Evolutionary conservation across 2,888 invertebrate species (phyloP).

Genomic region (Rhabditoides inermis): DNA sequence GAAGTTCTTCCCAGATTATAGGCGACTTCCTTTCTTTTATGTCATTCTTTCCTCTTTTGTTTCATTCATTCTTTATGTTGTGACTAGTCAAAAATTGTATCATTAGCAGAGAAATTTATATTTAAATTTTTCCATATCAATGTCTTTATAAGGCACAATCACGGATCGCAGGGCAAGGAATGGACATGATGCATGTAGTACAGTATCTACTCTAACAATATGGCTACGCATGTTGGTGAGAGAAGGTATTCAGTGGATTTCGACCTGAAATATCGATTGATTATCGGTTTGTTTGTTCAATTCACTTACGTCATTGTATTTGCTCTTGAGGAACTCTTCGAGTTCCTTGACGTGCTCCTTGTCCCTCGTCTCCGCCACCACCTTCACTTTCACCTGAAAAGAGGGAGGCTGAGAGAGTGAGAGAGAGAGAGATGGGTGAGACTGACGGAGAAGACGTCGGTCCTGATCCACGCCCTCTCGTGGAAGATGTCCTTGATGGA

Average conservation of each 20-base stretch:
- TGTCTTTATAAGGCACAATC: too few relatives aligned
- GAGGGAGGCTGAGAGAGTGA: not conserved
- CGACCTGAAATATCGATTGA: conserved; percentile 3
- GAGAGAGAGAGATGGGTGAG: too few relatives aligned
- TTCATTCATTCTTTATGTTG: too few relatives aligned
- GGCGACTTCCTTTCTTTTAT: too few relatives aligned
- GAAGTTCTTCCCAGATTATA: too few relatives aligned
- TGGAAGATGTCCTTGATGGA: conserved; percentile 87
- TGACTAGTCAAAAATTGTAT: too few relatives aligned
- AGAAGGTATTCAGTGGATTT: conserved; percentile 1
- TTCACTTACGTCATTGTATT: conserved; percentile 33
- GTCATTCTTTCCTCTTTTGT: too few relatives aligned
- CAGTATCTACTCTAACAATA: too few relatives aligned
- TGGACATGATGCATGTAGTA: too few relatives aligned
- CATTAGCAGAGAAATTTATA: too few relatives aligned
- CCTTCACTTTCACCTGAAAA: conserved; percentile 59
- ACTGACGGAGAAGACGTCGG: conserved; percentile 71
- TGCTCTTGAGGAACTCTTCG: conserved; percentile 57
- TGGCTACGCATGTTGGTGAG: conserved; percentile 1
- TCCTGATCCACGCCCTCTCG: conserved; percentile 83
- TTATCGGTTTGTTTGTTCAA: not conserved
- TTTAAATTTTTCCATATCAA: too few relatives aligned
- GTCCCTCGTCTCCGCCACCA: conserved; percentile 80
- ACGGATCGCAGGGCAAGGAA: too few relatives aligned
- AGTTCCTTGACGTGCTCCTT: conserved; percentile 68